These are phyloP conservation scores for Thalassaphorura encarpata DNA, from an alignment of 1,140 invertebrate genomes.

Conservation along the genomic window DNA sequence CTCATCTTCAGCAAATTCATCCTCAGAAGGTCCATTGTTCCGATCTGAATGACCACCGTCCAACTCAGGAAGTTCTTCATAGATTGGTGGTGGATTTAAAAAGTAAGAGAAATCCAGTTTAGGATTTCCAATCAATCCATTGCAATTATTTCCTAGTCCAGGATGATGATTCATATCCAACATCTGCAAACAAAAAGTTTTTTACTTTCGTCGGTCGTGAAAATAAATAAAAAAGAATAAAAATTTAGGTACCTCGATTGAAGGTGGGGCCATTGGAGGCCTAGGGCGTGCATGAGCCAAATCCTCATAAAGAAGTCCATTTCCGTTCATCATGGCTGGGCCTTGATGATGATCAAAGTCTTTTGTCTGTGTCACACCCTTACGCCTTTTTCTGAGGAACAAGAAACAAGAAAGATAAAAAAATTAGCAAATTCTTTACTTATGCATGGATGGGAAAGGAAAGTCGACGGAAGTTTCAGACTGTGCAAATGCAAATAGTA, in stretches of 20 bases:
- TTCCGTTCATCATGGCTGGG: slow-evolving; percentile 25
- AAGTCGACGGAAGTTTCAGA: no score
- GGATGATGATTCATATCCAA: slow-evolving; percentile 31
- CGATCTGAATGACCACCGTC: slow-evolving; percentile 24
- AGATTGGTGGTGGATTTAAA: slow-evolving; percentile 32
- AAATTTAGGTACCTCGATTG: slow-evolving; percentile 27
- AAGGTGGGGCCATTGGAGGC: slow-evolving; percentile 28
- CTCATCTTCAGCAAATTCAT: slow-evolving; percentile 33
- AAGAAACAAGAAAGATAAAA: slow-evolving; percentile 11
- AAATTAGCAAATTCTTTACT: no score
- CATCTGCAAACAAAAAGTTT: slow-evolving; percentile 21
- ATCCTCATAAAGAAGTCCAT: slow-evolving; percentile 32
- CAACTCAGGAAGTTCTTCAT: slow-evolving; percentile 30
- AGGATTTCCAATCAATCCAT: slow-evolving; percentile 29
- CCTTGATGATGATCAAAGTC: slow-evolving; percentile 30
- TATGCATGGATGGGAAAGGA: no score
- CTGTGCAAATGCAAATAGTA: no score
- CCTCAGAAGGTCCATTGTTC: slow-evolving; percentile 31
- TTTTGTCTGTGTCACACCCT: slow-evolving; percentile 31
- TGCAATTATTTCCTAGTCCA: slow-evolving; percentile 1
- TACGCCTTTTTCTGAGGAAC: slow-evolving; percentile 25
- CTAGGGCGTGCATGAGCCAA: slow-evolving; percentile 26
- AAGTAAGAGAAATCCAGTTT: slow-evolving; percentile 32
- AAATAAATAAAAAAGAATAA: no score
- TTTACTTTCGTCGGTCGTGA: no score